Conservation (phyloP, 92 coral and sea anemone species). For the Ricordea florida region DNA sequence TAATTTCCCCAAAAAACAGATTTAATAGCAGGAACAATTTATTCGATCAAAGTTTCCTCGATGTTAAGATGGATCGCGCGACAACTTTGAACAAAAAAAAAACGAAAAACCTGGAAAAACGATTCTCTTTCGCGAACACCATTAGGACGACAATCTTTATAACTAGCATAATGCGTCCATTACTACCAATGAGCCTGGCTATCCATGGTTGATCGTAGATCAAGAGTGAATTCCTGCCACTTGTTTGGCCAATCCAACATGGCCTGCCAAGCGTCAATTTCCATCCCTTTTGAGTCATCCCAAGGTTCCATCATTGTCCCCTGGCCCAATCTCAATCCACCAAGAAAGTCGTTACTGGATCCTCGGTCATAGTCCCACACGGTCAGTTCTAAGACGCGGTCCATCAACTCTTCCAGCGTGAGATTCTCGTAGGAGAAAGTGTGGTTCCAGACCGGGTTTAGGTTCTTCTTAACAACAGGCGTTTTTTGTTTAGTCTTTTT, state of each 20-base stretch:
- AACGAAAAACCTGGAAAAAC: too few relatives aligned
- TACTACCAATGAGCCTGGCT: slow-evolving; percentile 70
- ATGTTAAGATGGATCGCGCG: too few relatives aligned
- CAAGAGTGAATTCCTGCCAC: slow-evolving; percentile 79
- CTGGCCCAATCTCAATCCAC: slow-evolving; percentile 92
- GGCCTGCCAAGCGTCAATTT: slow-evolving; percentile 87
- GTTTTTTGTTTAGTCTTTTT: slow-evolving; percentile 96
- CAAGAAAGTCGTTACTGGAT: slow-evolving; percentile 92
- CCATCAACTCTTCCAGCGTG: slow-evolving; percentile 80
- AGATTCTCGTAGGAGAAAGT: slow-evolving; percentile 79
- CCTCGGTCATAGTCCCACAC: slow-evolving; percentile 99
- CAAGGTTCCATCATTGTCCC: slow-evolving; percentile 79
- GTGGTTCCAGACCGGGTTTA: slow-evolving; percentile 91
- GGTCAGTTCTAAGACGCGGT: slow-evolving; percentile 95
- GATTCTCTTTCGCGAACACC: too few relatives aligned
- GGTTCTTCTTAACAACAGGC: slow-evolving; percentile 77
- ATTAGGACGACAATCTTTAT: too few relatives aligned
- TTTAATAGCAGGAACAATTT: too few relatives aligned
- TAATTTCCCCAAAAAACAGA: too few relatives aligned
- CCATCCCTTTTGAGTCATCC: slow-evolving; percentile 93
- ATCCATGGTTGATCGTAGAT: slow-evolving; percentile 93
- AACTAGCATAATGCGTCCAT: too few relatives aligned
- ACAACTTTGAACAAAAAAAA: too few relatives aligned
- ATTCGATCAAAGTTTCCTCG: too few relatives aligned
- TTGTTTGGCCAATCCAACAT: slow-evolving; percentile 84